A percentile compares a stretch with the other conserved stretches of the same genome.
Evolutionary conservation across 1,140 invertebrate species (phyloP).

Genomic region (Yoshiicerus persimilis): DNA sequence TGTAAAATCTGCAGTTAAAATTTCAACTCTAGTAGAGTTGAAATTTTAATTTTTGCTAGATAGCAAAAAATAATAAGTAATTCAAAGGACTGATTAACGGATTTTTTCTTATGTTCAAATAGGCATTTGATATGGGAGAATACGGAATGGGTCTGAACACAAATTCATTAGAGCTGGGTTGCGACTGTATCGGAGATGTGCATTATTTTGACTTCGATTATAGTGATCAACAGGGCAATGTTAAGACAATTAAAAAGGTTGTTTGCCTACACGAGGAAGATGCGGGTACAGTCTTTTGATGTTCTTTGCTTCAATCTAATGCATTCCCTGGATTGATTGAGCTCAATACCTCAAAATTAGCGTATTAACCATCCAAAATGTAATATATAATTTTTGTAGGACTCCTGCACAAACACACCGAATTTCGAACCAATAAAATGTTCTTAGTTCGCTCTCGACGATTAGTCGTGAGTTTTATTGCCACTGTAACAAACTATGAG

Average conservation of each 20-base stretch:
- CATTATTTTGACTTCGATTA: slow-evolving; percentile 44
- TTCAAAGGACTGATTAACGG: too few relatives aligned
- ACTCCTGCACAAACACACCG: slow-evolving; percentile 43
- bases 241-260: slow-evolving; percentile 39
- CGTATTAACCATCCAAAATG: too few relatives aligned
- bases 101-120: neutral
- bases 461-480: slow-evolving; percentile 44
- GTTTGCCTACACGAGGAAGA: slow-evolving; percentile 48
- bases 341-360: too few relatives aligned
- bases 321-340: too few relatives aligned
- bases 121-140: slow-evolving; percentile 32
- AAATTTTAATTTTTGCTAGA: too few relatives aligned
- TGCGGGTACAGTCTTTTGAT: slow-evolving; percentile 22
- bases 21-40: neutral
- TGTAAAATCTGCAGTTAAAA: neutral
- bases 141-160: slow-evolving; percentile 46
- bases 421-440: slow-evolving; percentile 43
- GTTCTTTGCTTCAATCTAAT: neutral
- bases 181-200: slow-evolving; percentile 44
- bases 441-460: slow-evolving; percentile 18
- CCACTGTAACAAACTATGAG: slow-evolving; percentile 47
- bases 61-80: too few relatives aligned
- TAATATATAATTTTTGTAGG: slow-evolving; percentile 30
- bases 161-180: slow-evolving; percentile 41
- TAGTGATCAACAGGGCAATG: slow-evolving; percentile 39